Evolutionary conservation across 35 echinoderm and acorn worm species (phyloP).

Genomic region (Holothuria glaberrima): DNA sequence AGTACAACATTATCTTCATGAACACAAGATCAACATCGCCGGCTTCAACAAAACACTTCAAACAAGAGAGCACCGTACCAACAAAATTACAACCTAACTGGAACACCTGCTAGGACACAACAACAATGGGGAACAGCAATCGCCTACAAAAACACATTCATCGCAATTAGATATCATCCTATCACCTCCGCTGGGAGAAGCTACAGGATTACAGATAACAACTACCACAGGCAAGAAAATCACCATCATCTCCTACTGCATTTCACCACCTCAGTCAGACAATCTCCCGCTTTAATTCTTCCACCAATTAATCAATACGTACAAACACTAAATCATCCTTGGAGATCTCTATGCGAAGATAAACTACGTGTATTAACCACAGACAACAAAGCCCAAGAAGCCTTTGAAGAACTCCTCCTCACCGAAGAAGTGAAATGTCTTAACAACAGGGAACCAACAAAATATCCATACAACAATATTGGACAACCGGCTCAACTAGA

Average conservation of each 20-base stretch:
- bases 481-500: not conserved
- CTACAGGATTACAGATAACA: not conserved
- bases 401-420: not conserved
- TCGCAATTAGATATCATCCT: not conserved
- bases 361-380: not conserved
- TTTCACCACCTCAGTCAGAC: too few relatives aligned
- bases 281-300: too few relatives aligned
- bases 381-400: not conserved
- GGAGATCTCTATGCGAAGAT: not conserved
- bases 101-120: not conserved
- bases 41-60: slow-evolving; percentile 25
- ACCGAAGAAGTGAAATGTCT: not conserved
- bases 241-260: too few relatives aligned
- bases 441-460: not conserved
- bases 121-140: not conserved
- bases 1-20: too few relatives aligned
- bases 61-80: not conserved
- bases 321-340: not conserved
- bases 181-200: too few relatives aligned
- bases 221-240: not conserved
- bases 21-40: slow-evolving; percentile 16
- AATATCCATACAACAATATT: not conserved
- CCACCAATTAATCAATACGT: not conserved
- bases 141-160: not conserved
- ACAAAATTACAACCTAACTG: not conserved